These are phyloP conservation scores for Myiozetetes cayanensis DNA, from an alignment of 2,113 vertebrate genomes.

Conservation along the genomic window DNA sequence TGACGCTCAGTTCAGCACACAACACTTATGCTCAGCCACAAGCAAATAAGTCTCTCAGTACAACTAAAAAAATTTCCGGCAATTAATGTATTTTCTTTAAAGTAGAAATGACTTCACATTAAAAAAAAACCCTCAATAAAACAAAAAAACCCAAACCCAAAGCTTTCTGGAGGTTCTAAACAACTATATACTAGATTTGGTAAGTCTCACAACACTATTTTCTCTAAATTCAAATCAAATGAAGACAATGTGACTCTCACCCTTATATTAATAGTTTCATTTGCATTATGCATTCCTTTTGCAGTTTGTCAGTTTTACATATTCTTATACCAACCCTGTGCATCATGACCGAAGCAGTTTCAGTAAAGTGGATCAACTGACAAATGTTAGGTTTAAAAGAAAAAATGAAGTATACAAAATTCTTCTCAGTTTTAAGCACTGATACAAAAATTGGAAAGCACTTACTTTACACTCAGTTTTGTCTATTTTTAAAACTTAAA, in stretches of 20 bases:
- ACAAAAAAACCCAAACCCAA: not conserved
- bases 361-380: not conserved
- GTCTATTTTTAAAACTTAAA: not conserved
- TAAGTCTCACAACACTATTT: not conserved
- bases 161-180: not conserved
- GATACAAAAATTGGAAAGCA: not conserved
- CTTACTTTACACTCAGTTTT: not conserved
- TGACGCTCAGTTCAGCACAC: not conserved
- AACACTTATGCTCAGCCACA: not conserved
- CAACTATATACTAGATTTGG: not conserved
- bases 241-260: not conserved
- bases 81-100: not conserved
- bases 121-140: not conserved
- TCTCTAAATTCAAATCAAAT: not conserved
- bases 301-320: not conserved
- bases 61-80: not conserved
- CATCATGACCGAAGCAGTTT: not conserved
- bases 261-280: not conserved
- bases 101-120: not conserved
- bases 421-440: not conserved
- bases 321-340: not conserved
- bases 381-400: not conserved
- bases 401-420: not conserved
- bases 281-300: not conserved
- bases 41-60: not conserved